phyloP scores from a whole-genome alignment of 2,797 vertebrate genomes.

The Tachyglossus aculeatus region DNA sequence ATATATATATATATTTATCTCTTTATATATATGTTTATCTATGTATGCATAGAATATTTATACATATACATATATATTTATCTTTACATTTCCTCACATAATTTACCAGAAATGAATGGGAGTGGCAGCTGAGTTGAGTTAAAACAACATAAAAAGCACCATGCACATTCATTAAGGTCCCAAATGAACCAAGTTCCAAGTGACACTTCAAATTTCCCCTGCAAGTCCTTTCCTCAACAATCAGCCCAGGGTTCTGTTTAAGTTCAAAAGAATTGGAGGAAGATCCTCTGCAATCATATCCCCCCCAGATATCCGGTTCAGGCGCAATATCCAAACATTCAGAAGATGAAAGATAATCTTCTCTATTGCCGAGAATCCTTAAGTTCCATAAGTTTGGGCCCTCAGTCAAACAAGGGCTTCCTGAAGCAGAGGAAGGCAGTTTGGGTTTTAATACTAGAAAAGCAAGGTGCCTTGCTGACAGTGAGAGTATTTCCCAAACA shows the following conservation, averaged over 20 bases:
- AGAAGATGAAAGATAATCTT: not conserved
- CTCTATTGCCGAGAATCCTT: not conserved
- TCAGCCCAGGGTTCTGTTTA: not conserved
- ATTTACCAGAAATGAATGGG: too few relatives aligned
- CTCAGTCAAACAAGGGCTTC: not conserved
- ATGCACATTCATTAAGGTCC: too few relatives aligned
- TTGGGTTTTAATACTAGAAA: too few relatives aligned
- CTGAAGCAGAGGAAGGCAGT: not conserved
- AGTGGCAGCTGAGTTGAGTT: too few relatives aligned
- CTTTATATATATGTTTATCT: too few relatives aligned
- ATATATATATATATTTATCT: too few relatives aligned
- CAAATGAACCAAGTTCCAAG: not conserved
- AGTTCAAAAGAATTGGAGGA: not conserved
- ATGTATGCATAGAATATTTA: too few relatives aligned
- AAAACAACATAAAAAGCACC: not conserved
- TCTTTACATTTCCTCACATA: too few relatives aligned
- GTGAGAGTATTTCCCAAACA: too few relatives aligned
- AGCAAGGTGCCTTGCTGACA: too few relatives aligned
- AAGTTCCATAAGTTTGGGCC: not conserved
- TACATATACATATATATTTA: too few relatives aligned
- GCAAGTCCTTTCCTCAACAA: not conserved
- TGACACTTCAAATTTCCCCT: not conserved
- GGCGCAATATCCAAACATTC: not conserved
- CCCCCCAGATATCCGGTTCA: not conserved
- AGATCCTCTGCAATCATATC: not conserved